Evolutionary conservation across 2,113 vertebrate species (phyloP).

Genomic region (Amazona guildingii): DNA sequence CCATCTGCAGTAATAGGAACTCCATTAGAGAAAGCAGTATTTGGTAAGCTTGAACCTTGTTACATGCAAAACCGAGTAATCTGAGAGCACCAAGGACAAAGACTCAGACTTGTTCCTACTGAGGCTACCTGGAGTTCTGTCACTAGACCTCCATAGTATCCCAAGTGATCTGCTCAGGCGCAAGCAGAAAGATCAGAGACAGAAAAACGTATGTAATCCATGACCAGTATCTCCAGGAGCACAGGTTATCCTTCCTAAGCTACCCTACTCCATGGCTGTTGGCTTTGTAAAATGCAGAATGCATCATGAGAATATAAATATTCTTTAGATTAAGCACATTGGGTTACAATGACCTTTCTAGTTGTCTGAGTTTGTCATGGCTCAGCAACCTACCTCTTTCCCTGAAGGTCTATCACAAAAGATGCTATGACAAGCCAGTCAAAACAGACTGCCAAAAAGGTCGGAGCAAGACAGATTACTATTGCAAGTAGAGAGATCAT

Average conservation of each 20-base stretch:
- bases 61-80: background rate
- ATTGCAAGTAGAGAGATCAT: background rate
- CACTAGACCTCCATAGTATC: background rate
- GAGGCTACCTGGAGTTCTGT: background rate
- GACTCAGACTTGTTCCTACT: background rate
- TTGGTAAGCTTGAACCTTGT: background rate
- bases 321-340: background rate
- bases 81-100: background rate
- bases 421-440: background rate
- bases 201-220: background rate
- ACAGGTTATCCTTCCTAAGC: background rate
- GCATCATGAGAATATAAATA: background rate
- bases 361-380: background rate
- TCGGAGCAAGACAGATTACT: background rate
- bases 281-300: background rate
- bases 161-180: background rate
- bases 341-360: background rate
- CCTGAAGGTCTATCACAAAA: background rate
- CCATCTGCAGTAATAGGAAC: background rate
- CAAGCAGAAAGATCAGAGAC: background rate
- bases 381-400: background rate
- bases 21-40: background rate
- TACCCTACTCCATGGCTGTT: background rate
- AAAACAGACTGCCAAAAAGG: constrained; percentile 32
- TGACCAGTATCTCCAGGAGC: background rate